Evolutionary conservation across 2,888 invertebrate species (phyloP).

Genomic region (Willowsia nigromaculata): DNA sequence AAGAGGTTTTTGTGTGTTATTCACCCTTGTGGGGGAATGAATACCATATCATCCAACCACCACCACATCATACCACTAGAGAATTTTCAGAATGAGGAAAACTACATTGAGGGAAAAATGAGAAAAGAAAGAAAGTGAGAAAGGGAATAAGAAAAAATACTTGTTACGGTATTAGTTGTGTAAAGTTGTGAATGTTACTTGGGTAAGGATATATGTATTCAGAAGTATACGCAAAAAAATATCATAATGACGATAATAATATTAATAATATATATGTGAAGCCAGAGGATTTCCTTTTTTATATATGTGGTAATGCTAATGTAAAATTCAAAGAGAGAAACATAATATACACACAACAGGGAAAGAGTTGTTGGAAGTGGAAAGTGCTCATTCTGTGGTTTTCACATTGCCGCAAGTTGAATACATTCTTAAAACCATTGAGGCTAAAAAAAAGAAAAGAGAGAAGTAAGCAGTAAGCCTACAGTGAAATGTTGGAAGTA

Average conservation of each 20-base stretch:
- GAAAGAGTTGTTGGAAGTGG: slow-evolving; percentile 15
- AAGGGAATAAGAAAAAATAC: background rate
- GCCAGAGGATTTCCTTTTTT: background rate
- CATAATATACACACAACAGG: background rate
- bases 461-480: background rate
- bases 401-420: slow-evolving; percentile 66
- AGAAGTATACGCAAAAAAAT: background rate
- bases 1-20: slow-evolving; percentile 23
- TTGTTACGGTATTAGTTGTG: slow-evolving; percentile 28
- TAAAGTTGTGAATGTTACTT: slow-evolving; percentile 13
- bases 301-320: background rate
- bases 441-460: slow-evolving; percentile 46
- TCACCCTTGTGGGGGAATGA: slow-evolving; percentile 17
- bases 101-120: slow-evolving; percentile 16
- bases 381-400: slow-evolving; percentile 67
- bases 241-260: slow-evolving; percentile 23
- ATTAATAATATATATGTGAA: background rate
- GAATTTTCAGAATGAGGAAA: slow-evolving; percentile 21
- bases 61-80: slow-evolving; percentile 7
- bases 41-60: slow-evolving; percentile 2
- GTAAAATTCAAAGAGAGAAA: background rate
- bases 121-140: background rate
- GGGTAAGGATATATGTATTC: background rate
- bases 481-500: background rate
- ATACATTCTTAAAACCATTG: slow-evolving; percentile 57